Base-by-base conservation (phyloP, 1,140 invertebrate genomes). In the Spodoptera litura region DNA sequence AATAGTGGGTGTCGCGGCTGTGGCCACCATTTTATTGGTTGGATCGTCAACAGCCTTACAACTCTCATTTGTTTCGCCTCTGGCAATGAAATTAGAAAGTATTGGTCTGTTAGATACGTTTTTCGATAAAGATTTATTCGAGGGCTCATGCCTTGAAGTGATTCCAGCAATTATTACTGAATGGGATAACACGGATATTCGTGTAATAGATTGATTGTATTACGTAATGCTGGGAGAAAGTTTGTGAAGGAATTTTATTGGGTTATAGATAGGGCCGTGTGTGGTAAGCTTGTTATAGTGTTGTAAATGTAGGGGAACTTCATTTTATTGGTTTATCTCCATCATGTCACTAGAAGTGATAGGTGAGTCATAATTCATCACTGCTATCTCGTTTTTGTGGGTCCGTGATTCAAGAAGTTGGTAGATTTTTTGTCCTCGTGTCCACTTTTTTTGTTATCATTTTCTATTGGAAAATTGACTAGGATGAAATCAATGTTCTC, bases 11-110 rank as follows among this genome's bases (percentile, higher is more conserved):
- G 55, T 74, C 56, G 68, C 68, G 13, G 27, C 58, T 62, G 31
- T 25, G 53, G 15, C 38, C 12, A 13, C 59, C 53, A 77, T 68
- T 68, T 77, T 58, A 77, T 77, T 68, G 27, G 13, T 6, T 25
- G n/a, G 73, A 84, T 89, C 85, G 84, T 88, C 85, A 89, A 87
- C 82, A 77, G 78, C 86, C 89, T 88, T 91, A 91, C 88, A 85
- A 85, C 85, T 87, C 85, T 88, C 88, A 89, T 92, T 90, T 90
- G 84, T 91, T 88, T 92, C 82, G 91, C 91, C 88, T 85, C 79
- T 76, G 87, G 91, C 87, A 84, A 90, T 81, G 83, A 91, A 92
- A 93, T 93, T 93, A 93, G 92, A 93, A 93, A 93, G 92, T 91
- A 88, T 90, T 81, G 89, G 83, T 35, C 81, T 80, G 79, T 78